Evolutionary conservation across 2,888 invertebrate species (phyloP), one percentile per base, ranked within the genome.

Genomic region (Apamea monoglypha): DNA sequence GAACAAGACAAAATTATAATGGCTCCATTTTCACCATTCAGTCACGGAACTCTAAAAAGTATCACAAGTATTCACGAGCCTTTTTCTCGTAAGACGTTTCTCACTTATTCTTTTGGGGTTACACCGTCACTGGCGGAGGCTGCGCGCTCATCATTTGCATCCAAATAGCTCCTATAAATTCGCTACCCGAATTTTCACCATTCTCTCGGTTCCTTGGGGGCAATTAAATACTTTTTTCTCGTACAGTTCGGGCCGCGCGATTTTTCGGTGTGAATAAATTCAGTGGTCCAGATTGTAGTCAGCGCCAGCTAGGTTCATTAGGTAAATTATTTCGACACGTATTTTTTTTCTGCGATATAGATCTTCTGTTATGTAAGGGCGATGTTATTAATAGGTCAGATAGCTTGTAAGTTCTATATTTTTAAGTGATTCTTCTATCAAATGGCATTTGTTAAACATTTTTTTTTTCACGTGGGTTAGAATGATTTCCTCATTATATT

Each of bases 121-220:
- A 95, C 92, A 93, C 92, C 94, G 94, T 93, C 94, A 92, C 92
- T 93, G 92, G 91, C 92, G 93, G 91, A 92, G 95, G 94, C 94
- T 91, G 91, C 90, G 93, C 95, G 95, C 95, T 96, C 96, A 95
- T 96, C 96, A 96, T 96, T 96, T 96, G 96, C 96, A 96, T 96
- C 95, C 95, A 96, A 96, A 96, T 96, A 96, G 96, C 96, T 96
- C 94, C 95, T 95, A 96, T 96, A 96, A 96, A 96, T 96, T 96
- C 96, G 95, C 95, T 94, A 95, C 95, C 95, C 96, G 95, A 96
- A 96, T 96, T 96, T 96, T 96, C 96, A 95, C 96, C 95, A 95
- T 95, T 94, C 95, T 93, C 93, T 92, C 89, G 92, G 94, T 93
- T 96, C 94, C 96, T 95, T 95, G 96, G 96, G 95, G 96, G 95